phyloP scores from a whole-genome alignment of 2,797 vertebrate species.

The Semotilus atromaculatus region DNA sequence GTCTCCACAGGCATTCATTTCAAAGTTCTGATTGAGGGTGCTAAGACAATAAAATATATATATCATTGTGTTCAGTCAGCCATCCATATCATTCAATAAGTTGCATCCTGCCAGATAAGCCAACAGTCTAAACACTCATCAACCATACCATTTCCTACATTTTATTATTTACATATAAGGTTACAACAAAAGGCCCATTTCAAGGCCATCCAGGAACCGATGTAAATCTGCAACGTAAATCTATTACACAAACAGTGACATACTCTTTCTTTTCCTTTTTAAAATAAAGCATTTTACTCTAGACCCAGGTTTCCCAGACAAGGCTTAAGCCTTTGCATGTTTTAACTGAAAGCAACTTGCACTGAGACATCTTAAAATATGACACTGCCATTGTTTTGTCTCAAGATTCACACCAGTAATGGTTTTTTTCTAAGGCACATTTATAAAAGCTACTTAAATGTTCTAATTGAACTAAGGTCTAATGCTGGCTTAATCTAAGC shows the following conservation, averaged over 20 bases:
- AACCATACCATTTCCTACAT: constrained; percentile 26
- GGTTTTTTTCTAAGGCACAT: too few species aligned
- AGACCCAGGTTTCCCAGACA: background rate
- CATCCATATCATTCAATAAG: constrained; percentile 56
- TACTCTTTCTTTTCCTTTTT: background rate
- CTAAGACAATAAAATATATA: constrained; percentile 34
- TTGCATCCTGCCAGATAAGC: constrained; percentile 42
- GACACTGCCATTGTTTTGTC: too few species aligned
- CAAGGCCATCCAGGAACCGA: constrained; percentile 26
- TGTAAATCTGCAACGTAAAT: background rate
- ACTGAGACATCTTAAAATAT: too few species aligned
- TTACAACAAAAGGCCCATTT: constrained; percentile 9
- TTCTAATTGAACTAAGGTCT: too few species aligned
- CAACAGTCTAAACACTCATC: constrained; percentile 27
- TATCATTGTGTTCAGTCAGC: constrained; percentile 72
- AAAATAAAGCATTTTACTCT: background rate
- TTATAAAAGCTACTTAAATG: too few species aligned
- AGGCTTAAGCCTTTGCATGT: background rate
- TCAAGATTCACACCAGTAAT: too few species aligned
- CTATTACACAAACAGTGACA: background rate
- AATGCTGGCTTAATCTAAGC: too few species aligned
- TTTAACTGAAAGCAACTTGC: background rate
- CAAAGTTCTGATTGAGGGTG: constrained; percentile 64
- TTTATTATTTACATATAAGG: constrained; percentile 35
- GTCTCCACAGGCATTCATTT: constrained; percentile 73